These are phyloP conservation scores for Spondyliosoma cantharus DNA, from an alignment of 2,797 vertebrate genomes.

Conservation along the genomic window DNA sequence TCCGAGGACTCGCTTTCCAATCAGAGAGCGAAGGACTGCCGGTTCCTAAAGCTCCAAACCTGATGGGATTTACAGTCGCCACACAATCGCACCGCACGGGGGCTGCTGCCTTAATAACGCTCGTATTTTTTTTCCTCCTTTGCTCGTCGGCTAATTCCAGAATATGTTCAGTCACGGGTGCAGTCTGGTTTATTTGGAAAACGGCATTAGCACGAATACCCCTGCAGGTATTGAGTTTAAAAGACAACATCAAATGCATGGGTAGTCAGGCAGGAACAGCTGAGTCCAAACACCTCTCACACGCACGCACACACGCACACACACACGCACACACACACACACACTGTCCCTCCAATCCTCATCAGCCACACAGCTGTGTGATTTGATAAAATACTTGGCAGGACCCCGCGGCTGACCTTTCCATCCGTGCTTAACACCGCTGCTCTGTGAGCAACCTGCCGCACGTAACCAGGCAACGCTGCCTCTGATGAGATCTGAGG, in stretches of 20 bases:
- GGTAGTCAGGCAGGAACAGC: slow-evolving; percentile 16
- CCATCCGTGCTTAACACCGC: slow-evolving; percentile 55
- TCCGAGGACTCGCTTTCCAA: slow-evolving; percentile 44
- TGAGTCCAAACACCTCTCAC: slow-evolving; percentile 30
- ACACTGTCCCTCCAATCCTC: slow-evolving; percentile 40
- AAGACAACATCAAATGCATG: slow-evolving; percentile 50
- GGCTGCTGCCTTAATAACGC: slow-evolving; percentile 45
- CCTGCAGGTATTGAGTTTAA: slow-evolving; percentile 38
- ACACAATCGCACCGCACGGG: slow-evolving; percentile 49
- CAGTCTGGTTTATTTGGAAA: slow-evolving; percentile 18
- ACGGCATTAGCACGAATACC: slow-evolving; percentile 19
- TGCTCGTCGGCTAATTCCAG: slow-evolving; percentile 24
- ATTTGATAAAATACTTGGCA: slow-evolving; percentile 76
- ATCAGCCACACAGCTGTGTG: slow-evolving; percentile 64
- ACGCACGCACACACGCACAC: slow-evolving; percentile 22
- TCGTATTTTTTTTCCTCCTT: background rate
- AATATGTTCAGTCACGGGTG: slow-evolving; percentile 29
- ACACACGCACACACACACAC: slow-evolving; percentile 4
- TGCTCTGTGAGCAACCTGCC: slow-evolving; percentile 49
- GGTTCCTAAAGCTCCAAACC: slow-evolving; percentile 54
- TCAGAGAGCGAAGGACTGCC: slow-evolving; percentile 36
- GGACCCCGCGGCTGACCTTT: slow-evolving; percentile 74
- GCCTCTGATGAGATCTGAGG: slow-evolving; percentile 58
- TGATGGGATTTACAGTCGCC: slow-evolving; percentile 60
- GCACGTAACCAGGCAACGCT: slow-evolving; percentile 72